Evolutionary conservation across 2,797 vertebrate species (phyloP).

Genomic region (Rhabdomys pumilio): DNA sequence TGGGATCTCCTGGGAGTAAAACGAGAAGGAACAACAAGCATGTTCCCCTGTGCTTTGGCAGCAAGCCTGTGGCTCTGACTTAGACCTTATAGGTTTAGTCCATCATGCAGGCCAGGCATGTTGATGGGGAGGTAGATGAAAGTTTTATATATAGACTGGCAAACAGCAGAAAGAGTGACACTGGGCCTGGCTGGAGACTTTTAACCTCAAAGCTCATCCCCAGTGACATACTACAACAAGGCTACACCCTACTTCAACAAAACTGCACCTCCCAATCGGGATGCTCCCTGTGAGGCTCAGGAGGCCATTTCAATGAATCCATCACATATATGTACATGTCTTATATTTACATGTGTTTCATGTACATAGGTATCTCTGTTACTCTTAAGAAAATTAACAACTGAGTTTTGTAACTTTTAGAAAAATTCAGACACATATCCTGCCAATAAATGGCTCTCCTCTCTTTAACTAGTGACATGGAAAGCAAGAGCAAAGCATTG

Average conservation of each 20-base stretch:
- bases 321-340: neutral
- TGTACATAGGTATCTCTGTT: neutral
- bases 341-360: neutral
- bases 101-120: neutral
- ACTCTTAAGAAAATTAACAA: conserved; percentile 14
- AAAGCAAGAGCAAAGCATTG: neutral
- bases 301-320: neutral
- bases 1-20: too few relatives aligned
- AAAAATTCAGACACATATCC: neutral
- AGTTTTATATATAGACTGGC: neutral
- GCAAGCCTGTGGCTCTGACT: too few relatives aligned
- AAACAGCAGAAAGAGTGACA: neutral
- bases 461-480: neutral
- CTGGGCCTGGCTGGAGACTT: neutral
- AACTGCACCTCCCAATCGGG: neutral
- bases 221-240: neutral
- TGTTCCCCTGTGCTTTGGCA: too few relatives aligned
- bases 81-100: neutral
- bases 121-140: neutral
- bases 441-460: conserved; percentile 1
- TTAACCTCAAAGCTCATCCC: neutral
- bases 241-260: neutral
- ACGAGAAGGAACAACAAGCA: too few relatives aligned
- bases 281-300: neutral
- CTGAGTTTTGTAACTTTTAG: conserved; percentile 1